Percentiles rank a stretch among this genome's conserved stretches.
Evolutionary conservation across 2,113 vertebrate species (phyloP).

Genomic region (Aix galericulata): DNA sequence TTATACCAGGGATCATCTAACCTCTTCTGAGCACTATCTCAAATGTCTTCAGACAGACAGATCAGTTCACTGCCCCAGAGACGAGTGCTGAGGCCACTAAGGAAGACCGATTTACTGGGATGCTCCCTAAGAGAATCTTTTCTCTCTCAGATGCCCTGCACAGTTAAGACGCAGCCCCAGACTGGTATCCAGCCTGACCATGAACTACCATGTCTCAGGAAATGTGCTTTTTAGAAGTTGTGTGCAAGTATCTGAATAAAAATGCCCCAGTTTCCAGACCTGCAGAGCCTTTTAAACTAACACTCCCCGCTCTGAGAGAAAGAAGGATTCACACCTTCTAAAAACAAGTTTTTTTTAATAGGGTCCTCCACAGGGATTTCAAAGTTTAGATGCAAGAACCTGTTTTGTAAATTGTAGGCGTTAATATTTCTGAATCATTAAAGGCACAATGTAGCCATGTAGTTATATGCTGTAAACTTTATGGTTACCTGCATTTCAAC

Average conservation of each 20-base stretch:
- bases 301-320: background rate
- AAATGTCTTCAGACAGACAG: background rate
- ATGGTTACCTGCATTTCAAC: background rate
- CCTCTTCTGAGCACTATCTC: background rate
- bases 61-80: background rate
- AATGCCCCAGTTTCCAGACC: background rate
- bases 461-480: background rate
- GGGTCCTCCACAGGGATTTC: background rate
- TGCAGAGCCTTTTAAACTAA: background rate
- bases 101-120: background rate
- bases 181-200: background rate
- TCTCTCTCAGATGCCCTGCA: background rate
- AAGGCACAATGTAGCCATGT: background rate
- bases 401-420: background rate
- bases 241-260: background rate
- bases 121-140: background rate
- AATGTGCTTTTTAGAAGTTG: background rate
- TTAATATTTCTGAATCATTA: background rate
- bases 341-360: background rate
- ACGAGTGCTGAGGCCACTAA: background rate
- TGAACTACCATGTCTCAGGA: background rate
- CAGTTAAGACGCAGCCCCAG: background rate
- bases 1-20: background rate
- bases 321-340: background rate
- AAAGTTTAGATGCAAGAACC: background rate